phyloP scores from a whole-genome alignment of 2,113 vertebrate genomes.

The Scartelaos histophorus region DNA sequence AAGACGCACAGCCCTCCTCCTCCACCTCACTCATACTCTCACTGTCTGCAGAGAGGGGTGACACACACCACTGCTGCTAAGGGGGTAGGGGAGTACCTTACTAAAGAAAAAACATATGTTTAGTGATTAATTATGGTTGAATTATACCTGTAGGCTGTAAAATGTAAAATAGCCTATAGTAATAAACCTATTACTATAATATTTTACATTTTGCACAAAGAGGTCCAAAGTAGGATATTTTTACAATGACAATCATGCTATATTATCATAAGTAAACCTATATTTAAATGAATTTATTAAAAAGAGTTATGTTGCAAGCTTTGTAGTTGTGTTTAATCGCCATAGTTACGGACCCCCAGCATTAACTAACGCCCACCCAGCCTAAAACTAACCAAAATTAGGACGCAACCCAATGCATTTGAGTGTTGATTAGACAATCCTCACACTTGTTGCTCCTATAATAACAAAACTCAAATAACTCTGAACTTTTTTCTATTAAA shows the following conservation, averaged over 20 bases:
- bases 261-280: neutral
- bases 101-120: neutral
- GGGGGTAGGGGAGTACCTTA: neutral
- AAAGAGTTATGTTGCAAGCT: neutral
- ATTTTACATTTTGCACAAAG: no score
- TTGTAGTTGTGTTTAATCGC: conserved; percentile 39
- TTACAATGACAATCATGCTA: no score
- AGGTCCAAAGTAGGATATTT: no score
- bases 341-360: conserved; percentile 37
- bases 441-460: neutral
- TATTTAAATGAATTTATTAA: neutral
- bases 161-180: no score
- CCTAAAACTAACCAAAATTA: conserved; percentile 1
- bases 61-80: conserved; percentile 18
- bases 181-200: no score
- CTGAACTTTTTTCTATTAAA: neutral
- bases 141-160: no score
- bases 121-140: neutral
- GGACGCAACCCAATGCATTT: neutral
- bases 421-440: neutral
- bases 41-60: conserved; percentile 22
- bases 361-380: conserved; percentile 19
- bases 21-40: conserved; percentile 27
- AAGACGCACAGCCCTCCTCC: conserved; percentile 44
- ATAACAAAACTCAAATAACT: neutral